A percentile compares a stretch with the other conserved stretches of the same genome.
Evolutionary conservation across 2,113 vertebrate species (phyloP).

Genomic region (Takifugu bimaculatus): DNA sequence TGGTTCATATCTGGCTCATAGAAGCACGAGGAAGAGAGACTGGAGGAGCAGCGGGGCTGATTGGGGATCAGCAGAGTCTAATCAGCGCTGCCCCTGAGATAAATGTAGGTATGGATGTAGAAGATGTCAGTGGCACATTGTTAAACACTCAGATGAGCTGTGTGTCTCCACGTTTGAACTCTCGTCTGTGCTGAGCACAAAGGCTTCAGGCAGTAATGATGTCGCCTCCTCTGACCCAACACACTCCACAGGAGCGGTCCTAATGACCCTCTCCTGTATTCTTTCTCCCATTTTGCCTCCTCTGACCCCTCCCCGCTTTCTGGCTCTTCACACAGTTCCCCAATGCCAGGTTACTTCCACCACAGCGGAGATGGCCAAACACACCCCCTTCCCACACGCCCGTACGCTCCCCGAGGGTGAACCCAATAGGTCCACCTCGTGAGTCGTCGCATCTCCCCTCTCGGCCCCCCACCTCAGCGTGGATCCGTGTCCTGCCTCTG

Average conservation of each 20-base stretch:
- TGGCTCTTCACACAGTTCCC: slow-evolving; percentile 31
- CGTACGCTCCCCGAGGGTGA: slow-evolving; percentile 55
- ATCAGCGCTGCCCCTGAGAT: background rate
- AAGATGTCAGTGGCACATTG: slow-evolving; percentile 24
- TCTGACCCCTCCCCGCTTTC: slow-evolving; percentile 45
- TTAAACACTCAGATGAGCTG: slow-evolving; percentile 32
- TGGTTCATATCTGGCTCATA: too few species aligned
- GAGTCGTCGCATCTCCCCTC: slow-evolving; percentile 47
- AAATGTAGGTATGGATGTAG: slow-evolving; percentile 28
- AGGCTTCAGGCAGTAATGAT: slow-evolving; percentile 53
- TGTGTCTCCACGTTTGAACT: slow-evolving; percentile 45
- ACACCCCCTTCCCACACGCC: slow-evolving; percentile 46
- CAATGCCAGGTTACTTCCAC: slow-evolving; percentile 65
- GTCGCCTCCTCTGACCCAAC: slow-evolving; percentile 8
- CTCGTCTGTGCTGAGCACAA: slow-evolving; percentile 49
- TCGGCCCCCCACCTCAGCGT: slow-evolving; percentile 49
- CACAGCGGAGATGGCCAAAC: slow-evolving; percentile 55
- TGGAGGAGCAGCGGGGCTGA: too few species aligned
- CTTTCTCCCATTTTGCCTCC: slow-evolving; percentile 17
- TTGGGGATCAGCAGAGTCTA: background rate
- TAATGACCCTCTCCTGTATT: slow-evolving; percentile 41
- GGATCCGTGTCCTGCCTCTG: slow-evolving; percentile 60
- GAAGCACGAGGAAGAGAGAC: too few species aligned
- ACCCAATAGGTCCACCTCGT: slow-evolving; percentile 46
- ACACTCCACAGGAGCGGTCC: slow-evolving; percentile 35